Evolutionary conservation across 2,113 vertebrate species (phyloP).

Genomic region (Scalopus aquaticus): DNA sequence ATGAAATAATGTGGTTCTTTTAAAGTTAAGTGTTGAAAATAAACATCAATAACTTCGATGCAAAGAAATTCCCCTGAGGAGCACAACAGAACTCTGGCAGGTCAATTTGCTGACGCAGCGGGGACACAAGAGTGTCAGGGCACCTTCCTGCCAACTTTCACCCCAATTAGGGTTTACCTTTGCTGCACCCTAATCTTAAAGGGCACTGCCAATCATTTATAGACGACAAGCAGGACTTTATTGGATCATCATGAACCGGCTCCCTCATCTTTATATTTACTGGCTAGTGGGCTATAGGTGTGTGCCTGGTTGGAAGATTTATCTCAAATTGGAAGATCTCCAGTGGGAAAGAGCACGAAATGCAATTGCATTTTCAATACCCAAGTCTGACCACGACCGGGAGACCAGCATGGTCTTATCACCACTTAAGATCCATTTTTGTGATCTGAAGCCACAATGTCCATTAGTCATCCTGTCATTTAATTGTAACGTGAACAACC

Average conservation of each 20-base stretch:
- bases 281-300: not conserved
- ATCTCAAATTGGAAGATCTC: not conserved
- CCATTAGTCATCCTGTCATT: slow-evolving; percentile 58
- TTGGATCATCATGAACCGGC: not conserved
- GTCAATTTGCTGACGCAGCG: not conserved
- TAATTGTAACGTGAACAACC: slow-evolving; percentile 43
- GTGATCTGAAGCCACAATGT: slow-evolving; percentile 44
- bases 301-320: not conserved
- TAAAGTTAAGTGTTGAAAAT: not conserved
- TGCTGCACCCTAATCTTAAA: not conserved
- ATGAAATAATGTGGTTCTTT: not conserved
- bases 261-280: not conserved
- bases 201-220: not conserved
- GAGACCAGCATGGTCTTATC: not conserved
- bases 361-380: not conserved
- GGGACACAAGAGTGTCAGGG: not conserved
- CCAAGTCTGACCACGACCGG: not conserved
- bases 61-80: not conserved
- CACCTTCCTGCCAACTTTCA: not conserved
- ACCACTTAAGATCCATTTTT: slow-evolving; percentile 16
- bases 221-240: not conserved
- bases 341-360: not conserved
- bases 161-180: not conserved
- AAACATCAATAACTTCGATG: not conserved
- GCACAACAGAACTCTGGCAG: not conserved